Base-by-base conservation (phyloP, 2,113 vertebrate genomes). In the Grus americana region DNA sequence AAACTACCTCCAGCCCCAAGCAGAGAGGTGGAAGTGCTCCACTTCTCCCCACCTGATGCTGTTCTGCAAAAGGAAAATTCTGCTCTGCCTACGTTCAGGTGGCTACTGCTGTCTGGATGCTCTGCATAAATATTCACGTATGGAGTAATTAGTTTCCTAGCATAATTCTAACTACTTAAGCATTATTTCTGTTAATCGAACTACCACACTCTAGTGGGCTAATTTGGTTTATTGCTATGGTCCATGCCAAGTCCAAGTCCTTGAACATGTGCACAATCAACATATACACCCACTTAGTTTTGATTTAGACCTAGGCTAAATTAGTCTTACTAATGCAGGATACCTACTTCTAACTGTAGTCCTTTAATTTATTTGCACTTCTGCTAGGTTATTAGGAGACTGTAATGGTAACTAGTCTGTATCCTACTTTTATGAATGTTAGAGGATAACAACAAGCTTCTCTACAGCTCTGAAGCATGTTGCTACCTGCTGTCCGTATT, bases 291-390 rank as follows among this genome's bases (percentile, higher is more conserved):
- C 32, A 52, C 44, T 71, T 86, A 27, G 14, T 49, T 85, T 49
- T 52, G 86, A 15, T 82, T 87, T 87, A 75, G 46, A 85, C 49
- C 68, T 79, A 93, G 34, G 38, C 22, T 78, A 88, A 71, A 52
- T n/a, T 47, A 80, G n/a, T 65, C 21, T 57, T 90, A 73, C 42
- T 91, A 80, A 82, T 46, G 42, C 49, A 85, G 40, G 54, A 66
- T 95, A 42, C 65, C 72, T 94, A 86, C 58, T 90, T 93, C 80
- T 94, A 94, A 78, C 23, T 74, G 59, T 30, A 86, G 68, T 87
- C 54, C 30, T 95, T 73, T 83, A 73, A 62, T 88, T 73, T 58
- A 72, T 68, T 86, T 88, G 67, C 18, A 34, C 67, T 88, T 97
- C 36, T 2, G 2, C n/a, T 80, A 78, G 46, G 54, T 66, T 93